These are phyloP conservation scores for Diaphora mendica DNA, from an alignment of 2,888 invertebrate genomes.

Conservation along the genomic window DNA sequence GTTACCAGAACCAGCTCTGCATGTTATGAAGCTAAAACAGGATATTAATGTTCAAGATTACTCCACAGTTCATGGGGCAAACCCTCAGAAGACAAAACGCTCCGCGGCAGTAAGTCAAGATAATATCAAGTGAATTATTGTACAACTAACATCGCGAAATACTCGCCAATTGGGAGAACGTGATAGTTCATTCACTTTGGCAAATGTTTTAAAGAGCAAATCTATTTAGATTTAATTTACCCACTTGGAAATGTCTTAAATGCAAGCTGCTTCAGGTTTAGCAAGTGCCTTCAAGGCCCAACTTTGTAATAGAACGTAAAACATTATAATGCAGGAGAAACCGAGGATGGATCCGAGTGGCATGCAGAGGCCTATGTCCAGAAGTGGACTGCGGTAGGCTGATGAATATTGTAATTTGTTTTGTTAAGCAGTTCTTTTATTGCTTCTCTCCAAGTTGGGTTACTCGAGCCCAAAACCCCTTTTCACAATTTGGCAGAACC, in stretches of 20 bases:
- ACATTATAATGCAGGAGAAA: neutral
- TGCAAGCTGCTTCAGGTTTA: slow-evolving; percentile 19
- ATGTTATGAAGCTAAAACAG: neutral
- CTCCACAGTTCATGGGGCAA: slow-evolving; percentile 1
- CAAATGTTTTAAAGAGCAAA: slow-evolving; percentile 22
- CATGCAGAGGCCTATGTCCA: neutral
- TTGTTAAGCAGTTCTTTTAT: too few relatives aligned
- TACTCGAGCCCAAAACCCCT: too few relatives aligned
- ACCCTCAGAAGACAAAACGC: neutral
- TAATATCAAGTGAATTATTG: slow-evolving; percentile 16
- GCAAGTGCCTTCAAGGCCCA: slow-evolving; percentile 6
- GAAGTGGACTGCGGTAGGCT: neutral
- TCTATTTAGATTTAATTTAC: slow-evolving; percentile 21
- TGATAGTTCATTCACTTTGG: slow-evolving; percentile 27
- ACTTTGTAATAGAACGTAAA: slow-evolving; percentile 14
- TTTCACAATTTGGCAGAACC: too few relatives aligned
- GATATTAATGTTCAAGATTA: neutral
- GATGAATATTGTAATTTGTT: too few relatives aligned
- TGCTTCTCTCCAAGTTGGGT: too few relatives aligned
- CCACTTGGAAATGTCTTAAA: slow-evolving; percentile 19
- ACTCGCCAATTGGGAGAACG: slow-evolving; percentile 18
- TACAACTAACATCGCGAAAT: slow-evolving; percentile 16
- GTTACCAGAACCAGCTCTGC: neutral
- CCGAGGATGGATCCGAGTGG: too few relatives aligned
- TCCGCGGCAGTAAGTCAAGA: slow-evolving; percentile 4